Conservation (phyloP, 30 jellyfish, hydroid and myxozoan species). For the Aurelia aurita region DNA sequence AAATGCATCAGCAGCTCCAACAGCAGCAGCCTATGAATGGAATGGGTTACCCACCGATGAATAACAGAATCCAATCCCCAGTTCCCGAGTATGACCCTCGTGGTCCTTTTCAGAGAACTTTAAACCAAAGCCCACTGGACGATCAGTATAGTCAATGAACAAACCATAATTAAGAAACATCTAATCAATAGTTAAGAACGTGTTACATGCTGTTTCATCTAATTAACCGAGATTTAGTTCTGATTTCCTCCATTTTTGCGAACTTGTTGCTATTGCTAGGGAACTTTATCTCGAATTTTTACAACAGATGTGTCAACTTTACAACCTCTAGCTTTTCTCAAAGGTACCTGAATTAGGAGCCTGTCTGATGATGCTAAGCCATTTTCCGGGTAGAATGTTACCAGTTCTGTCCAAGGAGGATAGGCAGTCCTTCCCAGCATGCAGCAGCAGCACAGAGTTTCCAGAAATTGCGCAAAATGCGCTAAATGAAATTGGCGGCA, state of each 20-base stretch:
- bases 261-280: conserved; percentile 1
- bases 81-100: neutral
- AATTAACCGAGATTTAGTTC: neutral
- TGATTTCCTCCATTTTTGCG: conserved; percentile 7
- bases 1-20: too few relatives aligned
- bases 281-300: neutral
- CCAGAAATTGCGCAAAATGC: too few relatives aligned
- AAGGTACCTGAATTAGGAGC: neutral
- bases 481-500: too few relatives aligned
- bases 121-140: neutral
- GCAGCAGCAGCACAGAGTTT: too few relatives aligned
- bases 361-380: neutral
- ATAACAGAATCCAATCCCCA: neutral
- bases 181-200: neutral
- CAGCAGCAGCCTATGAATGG: too few relatives aligned
- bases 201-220: neutral
- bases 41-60: too few relatives aligned
- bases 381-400: neutral
- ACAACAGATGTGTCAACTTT: neutral
- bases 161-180: neutral
- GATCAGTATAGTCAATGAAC: neutral
- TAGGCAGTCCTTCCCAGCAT: too few relatives aligned
- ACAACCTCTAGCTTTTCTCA: neutral
- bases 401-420: neutral
- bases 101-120: neutral